Conservation (phyloP, 2,888 invertebrate species). For the Brenthis ino region DNA sequence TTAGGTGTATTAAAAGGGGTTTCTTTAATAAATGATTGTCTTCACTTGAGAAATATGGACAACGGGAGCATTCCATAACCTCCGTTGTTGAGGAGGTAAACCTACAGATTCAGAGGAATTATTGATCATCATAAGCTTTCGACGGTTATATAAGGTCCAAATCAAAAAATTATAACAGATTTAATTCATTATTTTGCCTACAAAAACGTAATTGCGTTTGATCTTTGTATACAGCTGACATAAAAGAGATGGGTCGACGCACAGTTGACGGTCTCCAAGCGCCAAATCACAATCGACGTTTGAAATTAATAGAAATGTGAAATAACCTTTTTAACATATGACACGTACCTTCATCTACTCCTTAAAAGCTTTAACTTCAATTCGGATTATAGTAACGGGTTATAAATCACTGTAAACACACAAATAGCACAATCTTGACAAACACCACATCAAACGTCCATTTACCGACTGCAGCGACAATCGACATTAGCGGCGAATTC, state of each 20-base stretch:
- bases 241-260: constrained; percentile 73
- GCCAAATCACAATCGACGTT: constrained; percentile 60
- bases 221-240: constrained; percentile 81
- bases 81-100: constrained; percentile 69
- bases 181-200: constrained; percentile 74
- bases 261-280: constrained; percentile 64
- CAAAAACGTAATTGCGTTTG: constrained; percentile 74
- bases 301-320: constrained; percentile 40
- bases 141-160: constrained; percentile 47
- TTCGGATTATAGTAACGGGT: constrained; percentile 71
- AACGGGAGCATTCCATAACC: constrained; percentile 76
- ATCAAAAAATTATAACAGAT: constrained; percentile 57
- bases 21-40: constrained; percentile 65
- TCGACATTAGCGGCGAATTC: constrained; percentile 62
- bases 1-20: constrained; percentile 70
- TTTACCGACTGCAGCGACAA: constrained; percentile 85
- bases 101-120: constrained; percentile 67
- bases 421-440: constrained; percentile 84
- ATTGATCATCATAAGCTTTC: constrained; percentile 48
- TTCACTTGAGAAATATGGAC: constrained; percentile 70
- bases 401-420: constrained; percentile 85
- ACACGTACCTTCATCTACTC: constrained; percentile 86
- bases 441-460: constrained; percentile 85
- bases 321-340: constrained; percentile 47
- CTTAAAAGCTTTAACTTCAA: constrained; percentile 77